Evolutionary conservation across 2,797 vertebrate genomes (phyloP).

Genomic region (Iguana delicatissima): DNA sequence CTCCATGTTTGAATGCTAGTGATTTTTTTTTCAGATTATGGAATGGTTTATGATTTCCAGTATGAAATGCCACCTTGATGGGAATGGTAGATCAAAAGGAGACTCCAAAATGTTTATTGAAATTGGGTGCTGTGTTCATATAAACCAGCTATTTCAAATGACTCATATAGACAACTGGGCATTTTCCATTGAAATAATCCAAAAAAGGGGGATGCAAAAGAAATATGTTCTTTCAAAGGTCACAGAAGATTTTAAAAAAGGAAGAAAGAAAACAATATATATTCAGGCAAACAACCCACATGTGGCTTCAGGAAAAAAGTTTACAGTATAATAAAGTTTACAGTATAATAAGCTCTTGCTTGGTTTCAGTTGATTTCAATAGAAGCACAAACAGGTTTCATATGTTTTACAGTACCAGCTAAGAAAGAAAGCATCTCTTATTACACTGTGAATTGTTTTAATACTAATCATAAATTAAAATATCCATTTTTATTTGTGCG

Average conservation of each 20-base stretch:
- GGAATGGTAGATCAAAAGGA: background rate
- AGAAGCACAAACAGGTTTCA: conserved; percentile 56
- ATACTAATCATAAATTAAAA: background rate
- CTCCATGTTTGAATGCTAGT: background rate
- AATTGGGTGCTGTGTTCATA: background rate
- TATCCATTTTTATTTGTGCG: no score
- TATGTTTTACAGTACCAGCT: conserved; percentile 5
- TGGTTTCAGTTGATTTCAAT: conserved; percentile 57
- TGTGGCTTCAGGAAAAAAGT: conserved; percentile 29
- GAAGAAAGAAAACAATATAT: background rate
- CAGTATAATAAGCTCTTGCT: conserved; percentile 51
- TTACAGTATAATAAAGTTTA: conserved; percentile 64
- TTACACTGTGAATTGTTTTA: background rate
- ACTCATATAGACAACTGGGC: background rate
- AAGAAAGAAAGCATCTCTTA: conserved; percentile 14
- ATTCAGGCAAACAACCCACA: background rate
- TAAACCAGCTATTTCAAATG: background rate
- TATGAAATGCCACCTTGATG: background rate
- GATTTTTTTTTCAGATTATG: background rate
- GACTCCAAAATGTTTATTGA: background rate
- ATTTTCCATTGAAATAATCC: background rate
- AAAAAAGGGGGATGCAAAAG: background rate
- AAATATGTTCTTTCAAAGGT: background rate
- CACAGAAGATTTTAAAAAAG: background rate
- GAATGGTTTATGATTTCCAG: background rate